phyloP scores from a whole-genome alignment of 2,113 vertebrate species.

The Brachionichthys hirsutus region DNA sequence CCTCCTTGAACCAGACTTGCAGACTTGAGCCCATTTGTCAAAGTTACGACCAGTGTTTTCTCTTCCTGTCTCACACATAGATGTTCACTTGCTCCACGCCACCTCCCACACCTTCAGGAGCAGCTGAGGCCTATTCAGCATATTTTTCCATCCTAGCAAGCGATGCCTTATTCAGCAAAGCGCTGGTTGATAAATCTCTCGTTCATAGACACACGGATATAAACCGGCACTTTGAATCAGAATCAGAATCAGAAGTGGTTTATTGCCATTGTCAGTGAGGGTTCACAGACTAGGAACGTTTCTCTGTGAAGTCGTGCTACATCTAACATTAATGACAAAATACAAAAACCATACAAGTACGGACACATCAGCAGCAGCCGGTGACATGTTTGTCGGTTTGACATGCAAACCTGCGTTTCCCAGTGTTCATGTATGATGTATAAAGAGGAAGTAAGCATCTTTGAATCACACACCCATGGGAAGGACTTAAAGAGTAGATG shows the following conservation, averaged over 20 bases:
- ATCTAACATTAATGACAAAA: too few species aligned
- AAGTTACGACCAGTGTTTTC: slow-evolving; percentile 26
- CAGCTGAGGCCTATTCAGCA: slow-evolving; percentile 49
- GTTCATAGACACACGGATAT: slow-evolving; percentile 36
- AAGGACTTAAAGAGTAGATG: slow-evolving; percentile 62
- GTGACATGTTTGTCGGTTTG: too few species aligned
- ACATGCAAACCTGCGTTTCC: slow-evolving; percentile 32
- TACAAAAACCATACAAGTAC: too few species aligned
- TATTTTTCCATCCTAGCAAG: slow-evolving; percentile 49
- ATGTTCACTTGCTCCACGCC: background rate
- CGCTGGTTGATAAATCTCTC: slow-evolving; percentile 54
- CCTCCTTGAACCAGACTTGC: slow-evolving; percentile 43
- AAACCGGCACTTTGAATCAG: slow-evolving; percentile 22
- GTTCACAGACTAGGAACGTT: too few species aligned
- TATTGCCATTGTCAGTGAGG: too few species aligned
- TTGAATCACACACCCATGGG: slow-evolving; percentile 51
- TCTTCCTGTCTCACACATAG: slow-evolving; percentile 23
- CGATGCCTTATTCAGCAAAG: slow-evolving; percentile 68
- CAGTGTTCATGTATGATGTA: slow-evolving; percentile 31
- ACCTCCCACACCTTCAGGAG: slow-evolving; percentile 35
- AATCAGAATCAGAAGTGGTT: too few species aligned
- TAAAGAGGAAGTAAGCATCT: slow-evolving; percentile 37
- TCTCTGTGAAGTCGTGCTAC: too few species aligned
- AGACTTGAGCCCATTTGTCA: slow-evolving; percentile 54
- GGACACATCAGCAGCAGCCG: too few species aligned